Percentiles rank a stretch among this genome's conserved stretches.
These are phyloP conservation scores for Hirudinaria manillensis DNA, from an alignment of 2,888 invertebrate species.

Conservation along the genomic window DNA sequence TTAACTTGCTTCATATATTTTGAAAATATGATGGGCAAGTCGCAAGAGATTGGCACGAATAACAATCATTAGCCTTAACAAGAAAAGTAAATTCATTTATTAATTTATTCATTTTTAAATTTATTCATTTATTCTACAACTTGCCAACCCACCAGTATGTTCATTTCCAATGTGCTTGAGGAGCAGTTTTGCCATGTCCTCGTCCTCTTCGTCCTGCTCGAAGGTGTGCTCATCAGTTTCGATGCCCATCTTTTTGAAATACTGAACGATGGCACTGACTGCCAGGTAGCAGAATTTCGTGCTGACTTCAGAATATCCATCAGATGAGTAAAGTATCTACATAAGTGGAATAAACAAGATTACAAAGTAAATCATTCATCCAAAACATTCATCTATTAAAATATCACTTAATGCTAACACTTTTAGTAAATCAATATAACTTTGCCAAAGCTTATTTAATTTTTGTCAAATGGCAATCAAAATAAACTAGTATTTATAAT, in stretches of 20 bases:
- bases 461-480: no score
- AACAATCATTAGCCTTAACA: no score
- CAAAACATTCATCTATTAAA: neutral
- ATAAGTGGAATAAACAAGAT: neutral
- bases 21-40: no score
- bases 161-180: slow-evolving; percentile 43
- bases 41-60: no score
- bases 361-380: neutral
- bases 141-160: slow-evolving; percentile 43
- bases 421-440: no score
- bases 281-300: slow-evolving; percentile 44
- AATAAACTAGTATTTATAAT: no score
- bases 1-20: no score
- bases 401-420: neutral
- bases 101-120: no score
- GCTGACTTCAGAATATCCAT: slow-evolving; percentile 32
- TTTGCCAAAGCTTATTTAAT: no score
- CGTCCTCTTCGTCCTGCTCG: slow-evolving; percentile 33
- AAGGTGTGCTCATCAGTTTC: slow-evolving; percentile 25
- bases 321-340: slow-evolving; percentile 39
- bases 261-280: slow-evolving; percentile 35
- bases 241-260: slow-evolving; percentile 27
- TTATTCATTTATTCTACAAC: no score
- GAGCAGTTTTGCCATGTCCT: slow-evolving; percentile 40
- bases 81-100: neutral